A percentile compares a stretch with the other conserved stretches of the same genome.
phyloP scores from a whole-genome alignment of 2,113 vertebrate species.

The Bujurquina vittata region DNA sequence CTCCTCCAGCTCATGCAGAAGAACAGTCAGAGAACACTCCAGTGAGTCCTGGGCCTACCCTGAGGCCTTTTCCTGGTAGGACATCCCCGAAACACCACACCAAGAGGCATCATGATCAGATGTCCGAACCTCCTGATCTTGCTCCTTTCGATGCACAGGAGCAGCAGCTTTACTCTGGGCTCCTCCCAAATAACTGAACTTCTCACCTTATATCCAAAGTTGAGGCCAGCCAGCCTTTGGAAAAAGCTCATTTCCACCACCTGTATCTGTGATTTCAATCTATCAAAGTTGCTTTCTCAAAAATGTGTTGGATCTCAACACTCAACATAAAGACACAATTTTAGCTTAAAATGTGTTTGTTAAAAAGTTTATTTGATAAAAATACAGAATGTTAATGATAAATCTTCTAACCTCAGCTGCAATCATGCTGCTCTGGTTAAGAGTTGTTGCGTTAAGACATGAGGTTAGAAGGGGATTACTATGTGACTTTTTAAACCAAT shows the following conservation, averaged over 20 bases:
- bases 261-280: background rate
- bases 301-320: background rate
- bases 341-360: background rate
- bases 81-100: too few relatives aligned
- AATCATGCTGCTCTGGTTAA: too few relatives aligned
- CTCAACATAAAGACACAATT: background rate
- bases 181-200: background rate
- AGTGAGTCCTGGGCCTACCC: too few relatives aligned
- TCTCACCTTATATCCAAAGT: background rate
- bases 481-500: rapidly evolving
- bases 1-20: too few relatives aligned
- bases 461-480: background rate
- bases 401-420: background rate
- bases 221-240: background rate
- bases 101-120: too few relatives aligned
- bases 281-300: background rate
- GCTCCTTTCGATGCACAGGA: too few relatives aligned
- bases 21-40: too few relatives aligned
- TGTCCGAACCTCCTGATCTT: too few relatives aligned
- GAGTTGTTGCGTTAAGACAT: background rate
- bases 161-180: background rate
- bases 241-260: background rate
- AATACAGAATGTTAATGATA: background rate
- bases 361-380: background rate
- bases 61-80: too few relatives aligned